Evolutionary conservation across 2,888 invertebrate species (phyloP).

Genomic region (Andrena praecox): DNA sequence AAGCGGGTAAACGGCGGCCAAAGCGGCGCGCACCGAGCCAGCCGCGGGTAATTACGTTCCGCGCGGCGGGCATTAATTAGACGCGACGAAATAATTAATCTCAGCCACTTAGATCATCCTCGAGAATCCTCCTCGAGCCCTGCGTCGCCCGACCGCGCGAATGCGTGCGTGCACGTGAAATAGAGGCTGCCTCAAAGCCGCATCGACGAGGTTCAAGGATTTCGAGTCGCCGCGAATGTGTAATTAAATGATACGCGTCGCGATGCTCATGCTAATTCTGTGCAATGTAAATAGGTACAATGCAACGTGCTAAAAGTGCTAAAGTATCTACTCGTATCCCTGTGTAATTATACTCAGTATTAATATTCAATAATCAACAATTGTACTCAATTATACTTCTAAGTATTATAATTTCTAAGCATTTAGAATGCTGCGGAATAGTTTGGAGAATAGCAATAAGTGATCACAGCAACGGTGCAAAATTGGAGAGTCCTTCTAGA

Average conservation of each 20-base stretch:
- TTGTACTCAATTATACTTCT: no score
- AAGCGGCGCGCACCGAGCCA: conserved; percentile 48
- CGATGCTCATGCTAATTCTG: no score
- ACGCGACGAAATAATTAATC: conserved; percentile 79
- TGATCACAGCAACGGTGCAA: no score
- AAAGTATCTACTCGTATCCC: no score
- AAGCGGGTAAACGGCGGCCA: conserved; percentile 15
- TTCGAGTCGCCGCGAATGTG: background rate
- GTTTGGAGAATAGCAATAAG: no score
- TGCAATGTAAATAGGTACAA: no score
- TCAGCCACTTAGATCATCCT: conserved; percentile 75
- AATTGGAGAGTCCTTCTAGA: no score
- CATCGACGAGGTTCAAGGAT: background rate
- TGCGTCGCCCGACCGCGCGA: conserved; percentile 24
- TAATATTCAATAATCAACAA: no score
- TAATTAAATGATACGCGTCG: background rate
- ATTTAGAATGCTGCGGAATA: no score
- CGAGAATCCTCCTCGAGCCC: conserved; percentile 56
- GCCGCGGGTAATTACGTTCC: conserved; percentile 65
- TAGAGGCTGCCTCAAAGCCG: conserved; percentile 10
- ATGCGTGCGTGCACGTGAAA: conserved; percentile 12
- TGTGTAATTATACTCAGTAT: no score
- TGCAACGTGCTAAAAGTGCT: no score
- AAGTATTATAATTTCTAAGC: no score
- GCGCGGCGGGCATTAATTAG: conserved; percentile 74